phyloP scores from a whole-genome alignment of 2,888 invertebrate genomes.

The Cheilosia vernalis region DNA sequence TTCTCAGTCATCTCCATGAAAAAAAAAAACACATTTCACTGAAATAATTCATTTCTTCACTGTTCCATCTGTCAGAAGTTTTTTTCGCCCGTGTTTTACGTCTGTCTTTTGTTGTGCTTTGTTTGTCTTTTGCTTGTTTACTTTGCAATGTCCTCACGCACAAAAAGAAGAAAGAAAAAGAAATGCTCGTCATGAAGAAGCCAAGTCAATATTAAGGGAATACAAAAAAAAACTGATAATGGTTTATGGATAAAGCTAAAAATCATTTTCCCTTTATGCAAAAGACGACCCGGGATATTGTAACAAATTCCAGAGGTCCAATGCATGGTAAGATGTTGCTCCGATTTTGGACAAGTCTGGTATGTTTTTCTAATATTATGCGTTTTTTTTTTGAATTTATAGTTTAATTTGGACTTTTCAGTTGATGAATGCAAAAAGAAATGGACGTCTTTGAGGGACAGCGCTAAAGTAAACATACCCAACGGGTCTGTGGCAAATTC shows the following conservation, averaged over 20 bases:
- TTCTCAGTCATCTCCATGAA: background rate
- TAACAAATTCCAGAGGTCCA: background rate
- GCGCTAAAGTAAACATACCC: background rate
- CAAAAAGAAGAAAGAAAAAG: background rate
- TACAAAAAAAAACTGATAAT: background rate
- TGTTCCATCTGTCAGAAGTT: background rate
- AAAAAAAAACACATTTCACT: background rate
- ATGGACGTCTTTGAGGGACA: background rate
- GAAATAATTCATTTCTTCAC: background rate
- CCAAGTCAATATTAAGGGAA: background rate
- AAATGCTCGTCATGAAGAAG: background rate
- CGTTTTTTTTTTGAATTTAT: too few relatives aligned
- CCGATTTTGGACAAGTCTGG: background rate
- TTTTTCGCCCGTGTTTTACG: background rate
- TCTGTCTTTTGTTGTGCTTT: background rate
- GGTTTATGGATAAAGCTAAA: too few relatives aligned
- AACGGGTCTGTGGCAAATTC: background rate
- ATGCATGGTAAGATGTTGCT: background rate
- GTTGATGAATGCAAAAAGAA: conserved; percentile 4
- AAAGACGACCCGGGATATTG: background rate
- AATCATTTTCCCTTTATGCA: background rate
- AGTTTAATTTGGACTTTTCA: background rate
- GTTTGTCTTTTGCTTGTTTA: too few relatives aligned
- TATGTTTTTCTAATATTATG: too few relatives aligned
- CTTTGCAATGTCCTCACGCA: background rate